These are phyloP conservation scores for Drosophila repletoides DNA, from an alignment of 1,140 invertebrate genomes.

Conservation along the genomic window DNA sequence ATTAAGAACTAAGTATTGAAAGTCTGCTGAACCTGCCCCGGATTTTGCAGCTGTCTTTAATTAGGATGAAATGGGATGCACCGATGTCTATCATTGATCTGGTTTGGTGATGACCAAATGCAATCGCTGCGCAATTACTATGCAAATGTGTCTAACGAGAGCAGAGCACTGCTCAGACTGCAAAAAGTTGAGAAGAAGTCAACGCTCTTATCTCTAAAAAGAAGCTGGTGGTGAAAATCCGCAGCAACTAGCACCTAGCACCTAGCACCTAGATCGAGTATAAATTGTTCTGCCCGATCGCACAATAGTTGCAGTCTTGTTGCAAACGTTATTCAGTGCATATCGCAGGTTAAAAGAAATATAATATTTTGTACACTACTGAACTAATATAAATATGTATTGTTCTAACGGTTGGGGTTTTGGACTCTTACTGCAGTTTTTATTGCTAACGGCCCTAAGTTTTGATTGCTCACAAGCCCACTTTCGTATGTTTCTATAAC, in stretches of 20 bases:
- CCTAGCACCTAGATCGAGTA: too few relatives aligned
- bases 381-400: conserved; percentile 20
- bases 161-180: too few relatives aligned
- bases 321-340: conserved; percentile 28
- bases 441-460: conserved; percentile 21
- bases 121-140: conserved; percentile 39
- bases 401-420: not conserved
- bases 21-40: conserved; percentile 2
- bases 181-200: not conserved
- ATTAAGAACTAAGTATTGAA: too few relatives aligned
- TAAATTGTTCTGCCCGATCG: conserved; percentile 44
- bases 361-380: not conserved
- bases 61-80: conserved; percentile 20
- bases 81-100: conserved; percentile 26
- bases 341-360: conserved; percentile 10
- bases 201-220: conserved; percentile 26
- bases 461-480: conserved; percentile 1
- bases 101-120: conserved; percentile 47
- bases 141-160: conserved; percentile 51
- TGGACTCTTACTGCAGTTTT: not conserved
- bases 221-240: conserved; percentile 8
- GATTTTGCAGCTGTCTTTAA: conserved; percentile 15
- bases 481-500: conserved; percentile 10
- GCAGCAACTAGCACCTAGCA: too few relatives aligned
- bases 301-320: conserved; percentile 34